Percentiles rank a stretch among this genome's conserved stretches.
Conservation (phyloP, 1,140 invertebrate genomes). For the Formica exsecta region DNA sequence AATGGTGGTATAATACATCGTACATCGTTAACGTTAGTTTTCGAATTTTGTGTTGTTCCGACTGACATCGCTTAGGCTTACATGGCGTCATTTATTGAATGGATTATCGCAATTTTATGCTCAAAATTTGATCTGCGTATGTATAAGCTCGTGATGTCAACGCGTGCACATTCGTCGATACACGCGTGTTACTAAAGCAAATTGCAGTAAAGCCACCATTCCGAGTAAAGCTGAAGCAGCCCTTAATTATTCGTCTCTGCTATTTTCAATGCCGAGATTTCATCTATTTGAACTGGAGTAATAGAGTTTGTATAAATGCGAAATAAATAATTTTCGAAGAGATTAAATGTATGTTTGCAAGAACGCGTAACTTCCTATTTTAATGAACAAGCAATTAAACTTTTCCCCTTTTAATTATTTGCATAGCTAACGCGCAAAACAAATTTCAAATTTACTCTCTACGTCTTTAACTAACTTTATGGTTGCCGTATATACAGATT, state of each 20-base stretch:
- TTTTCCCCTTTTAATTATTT: not conserved
- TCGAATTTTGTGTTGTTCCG: not conserved
- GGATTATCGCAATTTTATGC: conserved; percentile 3
- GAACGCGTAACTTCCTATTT: not conserved
- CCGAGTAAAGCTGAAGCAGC: not conserved
- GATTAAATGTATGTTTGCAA: conserved; percentile 11
- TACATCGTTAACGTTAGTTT: conserved; percentile 22
- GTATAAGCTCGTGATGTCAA: not conserved
- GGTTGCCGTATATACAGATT: not conserved
- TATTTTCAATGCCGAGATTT: conserved; percentile 34
- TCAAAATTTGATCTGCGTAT: conserved; percentile 25
- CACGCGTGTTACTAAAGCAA: not conserved
- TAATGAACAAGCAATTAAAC: not conserved
- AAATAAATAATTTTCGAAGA: not conserved
- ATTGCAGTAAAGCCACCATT: conserved; percentile 14
- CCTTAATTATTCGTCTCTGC: conserved; percentile 1
- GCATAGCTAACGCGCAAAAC: not conserved
- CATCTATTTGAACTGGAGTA: not conserved
- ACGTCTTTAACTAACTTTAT: not conserved
- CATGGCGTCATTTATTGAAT: not conserved
- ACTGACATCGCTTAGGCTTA: not conserved
- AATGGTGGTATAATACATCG: conserved; percentile 39
- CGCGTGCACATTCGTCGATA: not conserved
- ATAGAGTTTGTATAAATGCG: not conserved
- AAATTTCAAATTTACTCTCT: not conserved